phyloP scores from a whole-genome alignment of 2,888 invertebrate genomes.

The Chloromyia formosa region DNA sequence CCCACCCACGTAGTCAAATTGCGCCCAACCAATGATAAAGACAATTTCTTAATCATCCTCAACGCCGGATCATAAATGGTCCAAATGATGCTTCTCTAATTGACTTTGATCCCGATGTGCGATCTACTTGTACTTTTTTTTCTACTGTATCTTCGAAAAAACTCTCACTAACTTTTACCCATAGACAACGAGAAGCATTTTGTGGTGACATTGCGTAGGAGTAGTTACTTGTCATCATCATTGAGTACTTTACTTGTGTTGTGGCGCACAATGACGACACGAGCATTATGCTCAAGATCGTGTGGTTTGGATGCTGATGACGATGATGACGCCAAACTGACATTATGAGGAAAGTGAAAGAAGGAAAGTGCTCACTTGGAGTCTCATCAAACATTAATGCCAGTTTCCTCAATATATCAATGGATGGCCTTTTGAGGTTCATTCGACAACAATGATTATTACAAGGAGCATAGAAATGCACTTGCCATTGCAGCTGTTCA shows the following conservation, averaged over 20 bases:
- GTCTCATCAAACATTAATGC: slow-evolving; percentile 20
- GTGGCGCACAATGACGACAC: neutral
- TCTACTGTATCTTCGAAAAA: neutral
- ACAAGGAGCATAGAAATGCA: slow-evolving; percentile 26
- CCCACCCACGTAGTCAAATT: slow-evolving; percentile 9
- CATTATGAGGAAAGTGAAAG: slow-evolving; percentile 18
- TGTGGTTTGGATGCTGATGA: neutral
- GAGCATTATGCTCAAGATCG: neutral
- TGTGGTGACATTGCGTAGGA: neutral
- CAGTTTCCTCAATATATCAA: slow-evolving; percentile 39
- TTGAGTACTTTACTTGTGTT: no score
- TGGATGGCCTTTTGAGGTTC: slow-evolving; percentile 25
- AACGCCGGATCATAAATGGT: neutral
- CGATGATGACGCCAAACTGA: neutral
- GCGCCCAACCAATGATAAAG: slow-evolving; percentile 1
- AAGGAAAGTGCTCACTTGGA: slow-evolving; percentile 14
- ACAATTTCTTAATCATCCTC: slow-evolving; percentile 15
- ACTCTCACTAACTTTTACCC: neutral
- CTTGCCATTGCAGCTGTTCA: neutral
- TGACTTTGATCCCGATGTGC: neutral
- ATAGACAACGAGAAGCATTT: neutral
- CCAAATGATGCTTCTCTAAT: slow-evolving; percentile 10
- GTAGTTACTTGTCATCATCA: neutral
- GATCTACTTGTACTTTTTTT: neutral
- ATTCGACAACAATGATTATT: slow-evolving; percentile 6